phyloP scores from a whole-genome alignment of 53 echinoderm and acorn worm genomes.

The Luidia sarsii region DNA sequence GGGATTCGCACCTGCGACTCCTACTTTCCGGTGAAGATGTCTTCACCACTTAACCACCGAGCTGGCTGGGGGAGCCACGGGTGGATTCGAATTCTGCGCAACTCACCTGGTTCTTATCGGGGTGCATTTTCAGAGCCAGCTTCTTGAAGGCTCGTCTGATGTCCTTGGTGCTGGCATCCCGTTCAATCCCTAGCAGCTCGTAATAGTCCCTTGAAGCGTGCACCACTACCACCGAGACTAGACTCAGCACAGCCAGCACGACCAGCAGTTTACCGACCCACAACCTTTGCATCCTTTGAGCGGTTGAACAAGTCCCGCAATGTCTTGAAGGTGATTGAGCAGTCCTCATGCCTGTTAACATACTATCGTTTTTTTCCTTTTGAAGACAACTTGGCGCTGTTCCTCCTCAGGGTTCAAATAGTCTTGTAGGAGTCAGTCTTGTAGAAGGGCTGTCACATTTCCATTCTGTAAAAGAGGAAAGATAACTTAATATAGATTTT shows the following conservation, averaged over 20 bases:
- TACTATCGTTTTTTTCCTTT: too few relatives aligned
- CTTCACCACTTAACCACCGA: too few relatives aligned
- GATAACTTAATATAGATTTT: too few relatives aligned
- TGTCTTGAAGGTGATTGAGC: background rate
- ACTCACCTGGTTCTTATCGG: conserved; percentile 94
- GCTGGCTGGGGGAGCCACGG: background rate
- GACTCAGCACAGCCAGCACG: background rate
- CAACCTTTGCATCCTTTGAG: conserved; percentile 9
- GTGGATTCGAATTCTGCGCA: background rate
- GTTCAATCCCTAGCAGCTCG: conserved; percentile 88
- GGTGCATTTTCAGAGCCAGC: conserved; percentile 89
- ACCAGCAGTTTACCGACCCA: background rate
- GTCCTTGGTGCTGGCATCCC: conserved; percentile 92
- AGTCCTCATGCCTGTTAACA: background rate
- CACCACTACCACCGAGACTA: background rate
- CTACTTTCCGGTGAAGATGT: too few relatives aligned
- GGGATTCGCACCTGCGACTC: too few relatives aligned
- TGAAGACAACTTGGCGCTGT: too few relatives aligned
- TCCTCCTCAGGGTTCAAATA: too few relatives aligned
- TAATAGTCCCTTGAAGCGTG: conserved; percentile 76
- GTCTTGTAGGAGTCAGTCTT: too few relatives aligned
- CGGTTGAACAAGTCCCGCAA: background rate
- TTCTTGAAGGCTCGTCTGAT: conserved; percentile 95
- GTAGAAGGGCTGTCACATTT: too few relatives aligned
- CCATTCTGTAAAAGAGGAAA: too few relatives aligned